Evolutionary conservation across 2,888 invertebrate species (phyloP).

Genomic region (Sinotaia quadrata): DNA sequence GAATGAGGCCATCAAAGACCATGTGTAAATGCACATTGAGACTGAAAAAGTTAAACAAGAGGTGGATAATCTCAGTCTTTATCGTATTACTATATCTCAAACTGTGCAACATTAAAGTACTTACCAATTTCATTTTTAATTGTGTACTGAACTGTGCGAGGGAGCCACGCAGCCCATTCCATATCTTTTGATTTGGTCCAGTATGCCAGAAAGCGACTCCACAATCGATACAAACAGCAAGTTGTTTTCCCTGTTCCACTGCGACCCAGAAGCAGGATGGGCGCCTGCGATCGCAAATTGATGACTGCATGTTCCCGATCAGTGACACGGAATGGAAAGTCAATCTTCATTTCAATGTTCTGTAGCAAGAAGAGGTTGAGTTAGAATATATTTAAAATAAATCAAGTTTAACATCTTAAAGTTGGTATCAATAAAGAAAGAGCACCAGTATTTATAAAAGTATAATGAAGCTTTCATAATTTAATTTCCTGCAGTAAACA

Average conservation of each 20-base stretch:
- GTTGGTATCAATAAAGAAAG: no score
- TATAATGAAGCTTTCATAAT: no score
- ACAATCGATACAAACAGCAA: slow-evolving; percentile 64
- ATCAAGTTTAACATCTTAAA: no score
- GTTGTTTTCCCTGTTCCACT: slow-evolving; percentile 69
- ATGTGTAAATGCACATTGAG: no score
- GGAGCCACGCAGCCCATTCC: slow-evolving; percentile 48
- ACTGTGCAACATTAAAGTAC: background rate
- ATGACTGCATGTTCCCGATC: slow-evolving; percentile 65
- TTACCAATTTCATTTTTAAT: background rate
- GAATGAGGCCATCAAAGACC: no score
- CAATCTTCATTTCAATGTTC: slow-evolving; percentile 54
- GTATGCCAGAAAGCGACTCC: slow-evolving; percentile 58
- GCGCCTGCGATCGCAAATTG: slow-evolving; percentile 49
- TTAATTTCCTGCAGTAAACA: no score
- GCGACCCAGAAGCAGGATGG: slow-evolving; percentile 63
- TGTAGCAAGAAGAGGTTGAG: slow-evolving; percentile 24
- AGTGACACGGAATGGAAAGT: slow-evolving; percentile 66
- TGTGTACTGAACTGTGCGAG: slow-evolving; percentile 39
- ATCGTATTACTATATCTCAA: no score
- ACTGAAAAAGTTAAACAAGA: no score
- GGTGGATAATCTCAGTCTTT: no score
- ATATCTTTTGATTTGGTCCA: slow-evolving; percentile 54
- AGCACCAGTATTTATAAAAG: no score
- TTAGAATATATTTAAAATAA: background rate